Percentiles rank a stretch among this genome's conserved stretches.
Evolutionary conservation across 2,888 invertebrate genomes (phyloP).

Genomic region (Scaptodrosophila latifasciaeformis): DNA sequence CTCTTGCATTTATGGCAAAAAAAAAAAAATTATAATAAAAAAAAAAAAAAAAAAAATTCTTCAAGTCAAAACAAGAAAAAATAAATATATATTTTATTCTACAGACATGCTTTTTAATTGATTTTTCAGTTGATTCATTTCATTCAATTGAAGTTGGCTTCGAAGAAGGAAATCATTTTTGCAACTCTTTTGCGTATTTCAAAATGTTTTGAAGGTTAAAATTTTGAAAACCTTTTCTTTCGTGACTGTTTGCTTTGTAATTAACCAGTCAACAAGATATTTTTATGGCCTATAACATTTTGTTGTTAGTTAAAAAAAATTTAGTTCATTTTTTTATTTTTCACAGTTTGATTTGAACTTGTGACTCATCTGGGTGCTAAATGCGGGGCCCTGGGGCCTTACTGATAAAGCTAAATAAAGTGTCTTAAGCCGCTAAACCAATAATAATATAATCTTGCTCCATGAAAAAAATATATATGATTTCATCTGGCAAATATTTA

Average conservation of each 20-base stretch:
- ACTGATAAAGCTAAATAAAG: too few species aligned
- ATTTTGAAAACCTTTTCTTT: constrained; percentile 5
- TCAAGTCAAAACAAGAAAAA: neutral
- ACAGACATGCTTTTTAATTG: constrained; percentile 45
- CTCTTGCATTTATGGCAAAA: neutral
- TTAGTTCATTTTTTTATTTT: too few species aligned
- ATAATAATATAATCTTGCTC: too few species aligned
- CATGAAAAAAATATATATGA: too few species aligned
- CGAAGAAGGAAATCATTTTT: constrained; percentile 40
- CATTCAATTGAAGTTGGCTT: constrained; percentile 14
- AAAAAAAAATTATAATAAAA: constrained; percentile 12
- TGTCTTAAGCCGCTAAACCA: too few species aligned
- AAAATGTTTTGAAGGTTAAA: constrained; percentile 46
- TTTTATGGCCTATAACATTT: too few species aligned
- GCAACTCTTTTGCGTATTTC: constrained; percentile 45
- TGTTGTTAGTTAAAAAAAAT: too few species aligned
- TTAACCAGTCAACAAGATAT: constrained; percentile 34
- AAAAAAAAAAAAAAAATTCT: constrained; percentile 13
- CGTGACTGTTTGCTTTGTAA: constrained; percentile 49
- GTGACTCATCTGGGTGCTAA: too few species aligned
- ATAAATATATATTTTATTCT: constrained; percentile 15
- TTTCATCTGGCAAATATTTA: too few species aligned
- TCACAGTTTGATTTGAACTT: too few species aligned
- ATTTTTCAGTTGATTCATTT: constrained; percentile 44
- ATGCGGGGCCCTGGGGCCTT: too few species aligned